A percentile compares a stretch with the other conserved stretches of the same genome.
Evolutionary conservation across 1,140 invertebrate species (phyloP).

Genomic region (Sinella curviseta): DNA sequence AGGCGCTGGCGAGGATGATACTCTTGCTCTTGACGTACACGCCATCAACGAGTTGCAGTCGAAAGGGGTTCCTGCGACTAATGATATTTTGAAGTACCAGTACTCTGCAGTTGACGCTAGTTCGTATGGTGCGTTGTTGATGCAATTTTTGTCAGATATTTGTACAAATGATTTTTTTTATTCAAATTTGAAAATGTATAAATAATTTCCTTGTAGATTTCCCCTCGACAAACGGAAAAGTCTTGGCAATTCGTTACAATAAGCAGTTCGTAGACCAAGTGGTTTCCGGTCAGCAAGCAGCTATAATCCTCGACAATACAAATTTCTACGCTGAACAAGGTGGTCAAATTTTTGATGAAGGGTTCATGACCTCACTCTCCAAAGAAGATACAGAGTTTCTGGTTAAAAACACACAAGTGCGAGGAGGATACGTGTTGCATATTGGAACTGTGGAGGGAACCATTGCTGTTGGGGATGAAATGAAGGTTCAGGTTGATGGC

Average conservation of each 20-base stretch:
- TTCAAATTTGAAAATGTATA: too few relatives aligned
- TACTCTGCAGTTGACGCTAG: slow-evolving; percentile 70
- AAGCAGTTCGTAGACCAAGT: slow-evolving; percentile 87
- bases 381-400: slow-evolving; percentile 72
- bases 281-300: slow-evolving; percentile 82
- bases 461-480: slow-evolving; percentile 81
- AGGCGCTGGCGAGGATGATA: slow-evolving; percentile 32
- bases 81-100: slow-evolving; percentile 90
- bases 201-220: slow-evolving; percentile 36
- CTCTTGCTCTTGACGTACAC: slow-evolving; percentile 83
- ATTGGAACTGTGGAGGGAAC: slow-evolving; percentile 75
- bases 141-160: neutral
- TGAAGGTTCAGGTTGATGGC: slow-evolving; percentile 80
- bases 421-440: slow-evolving; percentile 94
- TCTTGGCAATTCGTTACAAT: slow-evolving; percentile 66
- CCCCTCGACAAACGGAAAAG: slow-evolving; percentile 54
- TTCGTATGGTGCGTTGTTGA: slow-evolving; percentile 60
- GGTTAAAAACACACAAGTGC: slow-evolving; percentile 93
- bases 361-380: slow-evolving; percentile 80
- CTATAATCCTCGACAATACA: slow-evolving; percentile 87
- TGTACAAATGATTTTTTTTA: neutral
- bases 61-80: slow-evolving; percentile 73
- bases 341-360: slow-evolving; percentile 97
- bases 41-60: slow-evolving; percentile 88
- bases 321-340: slow-evolving; percentile 78